Conservation (phyloP, 2,888 invertebrate species). For the Sympetrum striolatum region DNA sequence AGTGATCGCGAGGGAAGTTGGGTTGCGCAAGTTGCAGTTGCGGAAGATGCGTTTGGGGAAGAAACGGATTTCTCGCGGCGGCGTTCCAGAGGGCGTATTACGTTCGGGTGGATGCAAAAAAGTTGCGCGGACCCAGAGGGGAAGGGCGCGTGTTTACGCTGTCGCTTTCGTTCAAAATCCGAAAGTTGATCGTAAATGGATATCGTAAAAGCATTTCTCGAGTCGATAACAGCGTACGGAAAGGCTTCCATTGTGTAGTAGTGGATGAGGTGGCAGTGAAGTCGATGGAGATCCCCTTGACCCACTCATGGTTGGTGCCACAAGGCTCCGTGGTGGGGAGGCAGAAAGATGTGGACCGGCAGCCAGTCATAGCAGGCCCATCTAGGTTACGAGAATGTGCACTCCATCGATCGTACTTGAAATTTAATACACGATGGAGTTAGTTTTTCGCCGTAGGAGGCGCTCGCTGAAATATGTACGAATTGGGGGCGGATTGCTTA, state of each 20-base stretch:
- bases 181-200: slow-evolving; percentile 40
- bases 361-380: slow-evolving; percentile 7
- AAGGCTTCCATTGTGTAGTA: slow-evolving; percentile 11
- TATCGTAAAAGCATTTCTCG: neutral
- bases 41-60: neutral
- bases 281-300: neutral
- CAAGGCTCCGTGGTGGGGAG: neutral
- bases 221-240: slow-evolving; percentile 11
- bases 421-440: neutral
- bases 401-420: slow-evolving; percentile 1
- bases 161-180: neutral
- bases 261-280: slow-evolving; percentile 22
- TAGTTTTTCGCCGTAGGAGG: neutral
- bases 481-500: too few relatives aligned
- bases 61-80: neutral
- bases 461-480: too few relatives aligned
- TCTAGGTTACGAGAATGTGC: slow-evolving; percentile 15
- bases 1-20: neutral
- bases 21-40: neutral
- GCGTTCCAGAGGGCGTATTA: neutral
- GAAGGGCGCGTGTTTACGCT: neutral
- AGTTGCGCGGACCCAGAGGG: neutral
- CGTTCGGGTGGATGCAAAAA: neutral
- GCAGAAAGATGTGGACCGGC: neutral
- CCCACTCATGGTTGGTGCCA: slow-evolving; percentile 22